Evolutionary conservation across 2,113 vertebrate genomes (phyloP), one percentile per base, ranked within the genome.

Genomic region (Plectropomus leopardus): DNA sequence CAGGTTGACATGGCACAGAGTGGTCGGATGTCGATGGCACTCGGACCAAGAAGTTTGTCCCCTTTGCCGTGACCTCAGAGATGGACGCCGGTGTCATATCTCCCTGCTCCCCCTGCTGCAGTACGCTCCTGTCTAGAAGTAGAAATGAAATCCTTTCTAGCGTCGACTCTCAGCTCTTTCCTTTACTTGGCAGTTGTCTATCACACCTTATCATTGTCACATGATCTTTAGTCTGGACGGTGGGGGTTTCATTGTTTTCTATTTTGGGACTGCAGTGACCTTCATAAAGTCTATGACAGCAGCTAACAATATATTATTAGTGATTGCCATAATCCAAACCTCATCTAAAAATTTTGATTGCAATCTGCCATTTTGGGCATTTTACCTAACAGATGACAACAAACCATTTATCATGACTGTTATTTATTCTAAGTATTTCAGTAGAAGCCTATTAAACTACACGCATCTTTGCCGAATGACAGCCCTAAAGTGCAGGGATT

Each of bases 1-100:
- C 92, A 91, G 88, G 75, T 87, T 93, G 90, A 91, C 84, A 71
- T 69, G 87, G 86, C 87, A 83, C 76, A 66, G 80, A 93, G 78
- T 23, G 58, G 60, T 81, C 23, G 4, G 64, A 78, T 59, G 67
- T 90, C 83, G 58, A 86, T 91, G 87, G 24, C 72, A 82, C 76
- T 85, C 40, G 10, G 79, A 88, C 78, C 85, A 50, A 84, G 86
- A 79, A 74, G 85, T 78, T 70, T 67, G 57, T 80, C 84, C 75
- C 78, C 82, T 85, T 64, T 61, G 60, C 76, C n/a, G 78, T 90
- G 91, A 93, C 90, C 89, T 91, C 82, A 61, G 76, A 84, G 86
- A 76, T 68, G 84, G 82, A 79, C 47, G 5, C 15, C 28, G 32
- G 80, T 82, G 86, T 85, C 88, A 72, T 84, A 82, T 88, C 86